A percentile compares a stretch with the other conserved stretches of the same genome.
Conservation (phyloP, 2,888 invertebrate species). For the Heteromyza rotundicornis region DNA sequence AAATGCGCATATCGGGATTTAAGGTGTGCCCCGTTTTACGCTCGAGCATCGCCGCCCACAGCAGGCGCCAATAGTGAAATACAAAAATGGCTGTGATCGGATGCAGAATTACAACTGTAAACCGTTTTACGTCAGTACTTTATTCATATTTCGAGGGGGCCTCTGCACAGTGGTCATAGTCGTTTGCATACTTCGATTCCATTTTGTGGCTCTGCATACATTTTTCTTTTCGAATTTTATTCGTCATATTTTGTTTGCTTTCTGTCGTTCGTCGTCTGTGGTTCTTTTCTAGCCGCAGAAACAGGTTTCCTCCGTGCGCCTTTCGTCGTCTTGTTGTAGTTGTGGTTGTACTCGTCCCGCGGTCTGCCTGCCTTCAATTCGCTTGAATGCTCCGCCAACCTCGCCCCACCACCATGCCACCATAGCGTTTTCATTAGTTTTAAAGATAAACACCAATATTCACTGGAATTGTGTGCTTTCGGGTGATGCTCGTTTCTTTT, state of each 20-base stretch:
- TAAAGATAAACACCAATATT: neutral
- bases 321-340: no score
- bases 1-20: no score
- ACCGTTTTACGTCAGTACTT: neutral
- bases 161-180: no score
- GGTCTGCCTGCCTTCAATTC: no score
- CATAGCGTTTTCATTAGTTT: neutral
- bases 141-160: neutral
- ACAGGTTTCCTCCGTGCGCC: neutral
- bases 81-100: neutral
- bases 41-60: no score
- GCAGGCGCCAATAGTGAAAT: no score
- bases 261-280: neutral
- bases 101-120: neutral
- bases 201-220: neutral
- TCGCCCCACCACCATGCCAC: neutral
- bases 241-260: conserved; percentile 13
- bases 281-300: neutral
- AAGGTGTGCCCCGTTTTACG: neutral
- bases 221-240: conserved; percentile 1
- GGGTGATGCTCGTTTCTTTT: neutral
- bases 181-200: conserved; percentile 6
- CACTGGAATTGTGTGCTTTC: neutral
- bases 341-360: no score
- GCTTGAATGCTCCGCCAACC: no score